Evolutionary conservation across 2,113 vertebrate genomes (phyloP), one percentile per base, ranked within the genome.

Genomic region (Puffinus mauretanicus): DNA sequence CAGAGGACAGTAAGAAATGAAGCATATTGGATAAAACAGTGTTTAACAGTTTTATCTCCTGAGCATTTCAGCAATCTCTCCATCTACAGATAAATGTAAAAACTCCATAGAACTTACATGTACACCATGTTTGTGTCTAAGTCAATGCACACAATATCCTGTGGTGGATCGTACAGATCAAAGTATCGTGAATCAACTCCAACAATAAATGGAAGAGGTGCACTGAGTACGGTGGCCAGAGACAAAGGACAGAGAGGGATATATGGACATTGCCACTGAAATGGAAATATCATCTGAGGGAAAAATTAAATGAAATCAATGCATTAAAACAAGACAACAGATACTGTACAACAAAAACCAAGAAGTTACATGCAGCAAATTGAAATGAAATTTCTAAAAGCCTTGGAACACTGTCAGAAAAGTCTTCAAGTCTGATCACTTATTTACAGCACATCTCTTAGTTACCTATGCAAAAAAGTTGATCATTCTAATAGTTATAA

Each of bases 191-290:
- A 99, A 98, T 99, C 99, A 89, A 99, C 99, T 32, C 99, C 99
- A 94, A 99, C 99, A 95, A 99, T 99, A 94, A 99, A 99, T 3
- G 99, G 99, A 79, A 98, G 78, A 16, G 99, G 99, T 47, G 99
- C 99, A 72, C 99, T 99, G 79, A 99, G 99, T 94, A 99, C 99
- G 27, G 98, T 99, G 12, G 99, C 99, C 86, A 99, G 98, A 76
- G 99, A 99, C 12, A 99, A 98, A 52, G 99, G 99, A 92, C 99
- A 99, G 47, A 99, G 98, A 7, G 99, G 99, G 83, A 99, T 99
- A 96, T 99, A 99, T 3, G 99, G 99, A 97, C 99, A 99, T 83
- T 99, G 99, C 99, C 99, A 99, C 97, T 99, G 99, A 98, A 99
- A 99, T 62, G 99, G 99, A 97, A 99, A 99, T 97, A 99, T 99